Conservation (phyloP, 2,797 vertebrate genomes). For the Aldrovandia affinis region DNA sequence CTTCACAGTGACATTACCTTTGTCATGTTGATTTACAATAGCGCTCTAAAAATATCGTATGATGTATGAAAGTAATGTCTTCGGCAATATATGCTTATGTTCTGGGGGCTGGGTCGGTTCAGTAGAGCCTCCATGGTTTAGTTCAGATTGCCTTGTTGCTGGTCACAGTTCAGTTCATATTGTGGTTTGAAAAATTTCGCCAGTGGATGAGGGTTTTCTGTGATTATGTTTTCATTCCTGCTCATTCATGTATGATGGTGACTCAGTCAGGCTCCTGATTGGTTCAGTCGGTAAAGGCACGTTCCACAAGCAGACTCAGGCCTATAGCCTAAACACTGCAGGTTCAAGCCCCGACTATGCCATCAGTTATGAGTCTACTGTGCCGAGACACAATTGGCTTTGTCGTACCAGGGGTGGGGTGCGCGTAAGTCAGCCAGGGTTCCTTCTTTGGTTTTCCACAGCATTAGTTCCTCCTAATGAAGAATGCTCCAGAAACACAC, state of each 20-base stretch:
- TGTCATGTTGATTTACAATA: slow-evolving; percentile 74
- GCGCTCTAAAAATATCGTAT: slow-evolving; percentile 66
- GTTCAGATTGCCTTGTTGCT: slow-evolving; percentile 12
- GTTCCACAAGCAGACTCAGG: not conserved
- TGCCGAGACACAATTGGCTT: not conserved
- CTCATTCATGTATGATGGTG: not conserved
- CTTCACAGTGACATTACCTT: slow-evolving; percentile 73
- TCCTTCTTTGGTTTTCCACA: not conserved
- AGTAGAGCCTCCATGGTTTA: slow-evolving; percentile 42
- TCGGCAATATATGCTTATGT: slow-evolving; percentile 58
- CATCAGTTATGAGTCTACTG: not conserved
- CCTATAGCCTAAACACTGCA: not conserved
- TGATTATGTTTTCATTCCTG: not conserved
- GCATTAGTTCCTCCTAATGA: not conserved
- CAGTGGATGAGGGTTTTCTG: not conserved
- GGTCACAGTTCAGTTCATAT: slow-evolving; percentile 31
- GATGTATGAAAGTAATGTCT: slow-evolving; percentile 66
- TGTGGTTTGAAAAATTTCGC: not conserved
- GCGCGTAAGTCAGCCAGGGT: not conserved
- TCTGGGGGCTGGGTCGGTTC: slow-evolving; percentile 47
- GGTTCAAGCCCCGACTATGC: not conserved
- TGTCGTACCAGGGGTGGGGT: not conserved
- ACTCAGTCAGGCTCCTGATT: not conserved
- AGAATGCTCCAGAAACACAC: too few relatives aligned
- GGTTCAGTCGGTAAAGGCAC: not conserved